A percentile compares a stretch with the other conserved stretches of the same genome.
Evolutionary conservation across 37 sponge, comb jelly and placozoan species (phyloP).

Genomic region (Aplysina aerophoba): DNA sequence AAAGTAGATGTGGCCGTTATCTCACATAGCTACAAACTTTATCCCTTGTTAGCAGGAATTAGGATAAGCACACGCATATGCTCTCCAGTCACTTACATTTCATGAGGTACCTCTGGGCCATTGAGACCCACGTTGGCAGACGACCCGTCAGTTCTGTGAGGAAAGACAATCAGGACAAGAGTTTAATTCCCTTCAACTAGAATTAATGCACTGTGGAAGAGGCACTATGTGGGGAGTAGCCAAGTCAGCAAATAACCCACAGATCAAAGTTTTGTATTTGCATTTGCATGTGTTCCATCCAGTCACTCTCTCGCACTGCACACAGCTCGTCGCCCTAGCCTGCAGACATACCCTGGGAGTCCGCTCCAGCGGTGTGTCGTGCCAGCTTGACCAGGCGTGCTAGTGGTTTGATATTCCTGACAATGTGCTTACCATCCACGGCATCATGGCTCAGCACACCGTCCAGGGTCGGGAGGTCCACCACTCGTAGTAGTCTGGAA

Average conservation of each 20-base stretch:
- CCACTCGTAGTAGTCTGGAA: slow-evolving; percentile 47
- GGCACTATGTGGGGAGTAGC: too few species aligned
- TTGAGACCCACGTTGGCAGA: slow-evolving; percentile 52
- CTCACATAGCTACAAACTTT: too few species aligned
- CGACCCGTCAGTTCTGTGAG: slow-evolving; percentile 2
- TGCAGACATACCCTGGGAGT: background rate
- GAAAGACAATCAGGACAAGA: background rate
- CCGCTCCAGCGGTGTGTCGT: background rate
- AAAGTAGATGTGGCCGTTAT: too few species aligned
- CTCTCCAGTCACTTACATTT: slow-evolving; percentile 51
- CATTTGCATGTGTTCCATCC: too few species aligned
- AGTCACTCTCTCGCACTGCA: too few species aligned
- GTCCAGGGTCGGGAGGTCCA: slow-evolving; percentile 61
- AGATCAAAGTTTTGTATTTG: too few species aligned
- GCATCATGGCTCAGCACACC: slow-evolving; percentile 47
- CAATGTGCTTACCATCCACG: slow-evolving; percentile 67
- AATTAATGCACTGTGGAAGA: too few species aligned
- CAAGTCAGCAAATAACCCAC: too few species aligned
- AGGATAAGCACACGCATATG: too few species aligned
- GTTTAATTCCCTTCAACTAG: too few species aligned
- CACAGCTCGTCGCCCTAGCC: too few species aligned
- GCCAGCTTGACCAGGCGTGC: slow-evolving; percentile 5
- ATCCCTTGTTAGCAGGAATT: too few species aligned
- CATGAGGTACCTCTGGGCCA: slow-evolving; percentile 61
- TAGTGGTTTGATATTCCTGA: slow-evolving; percentile 36